Evolutionary conservation across 2,888 invertebrate species (phyloP).

Genomic region (Cetonia aurata): DNA sequence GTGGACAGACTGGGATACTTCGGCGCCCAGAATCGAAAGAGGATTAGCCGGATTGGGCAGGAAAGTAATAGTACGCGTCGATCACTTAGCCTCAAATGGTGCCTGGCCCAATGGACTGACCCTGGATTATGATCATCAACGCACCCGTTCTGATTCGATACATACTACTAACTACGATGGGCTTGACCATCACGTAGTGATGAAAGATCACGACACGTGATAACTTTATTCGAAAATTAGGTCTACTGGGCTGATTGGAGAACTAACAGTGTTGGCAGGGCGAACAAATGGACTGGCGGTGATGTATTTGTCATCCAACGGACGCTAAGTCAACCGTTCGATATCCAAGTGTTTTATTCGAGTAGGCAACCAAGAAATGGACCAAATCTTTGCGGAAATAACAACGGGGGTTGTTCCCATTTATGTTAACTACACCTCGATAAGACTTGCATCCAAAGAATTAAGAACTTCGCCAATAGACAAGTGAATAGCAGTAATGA

Average conservation of each 20-base stretch:
- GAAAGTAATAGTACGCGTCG: constrained; percentile 69
- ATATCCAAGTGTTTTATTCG: constrained; percentile 86
- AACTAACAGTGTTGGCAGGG: constrained; percentile 85
- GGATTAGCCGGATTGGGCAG: constrained; percentile 78
- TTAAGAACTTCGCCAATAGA: no score
- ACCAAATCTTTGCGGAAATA: constrained; percentile 75
- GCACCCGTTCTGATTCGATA: constrained; percentile 87
- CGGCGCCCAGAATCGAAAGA: constrained; percentile 84
- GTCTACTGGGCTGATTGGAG: constrained; percentile 97
- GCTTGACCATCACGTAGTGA: constrained; percentile 73
- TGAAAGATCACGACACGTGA: constrained; percentile 82
- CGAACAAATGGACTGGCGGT: constrained; percentile 88
- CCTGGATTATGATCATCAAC: constrained; percentile 78
- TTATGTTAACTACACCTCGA: constrained; percentile 81
- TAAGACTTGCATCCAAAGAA: no score
- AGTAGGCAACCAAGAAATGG: constrained; percentile 77
- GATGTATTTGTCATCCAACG: constrained; percentile 84
- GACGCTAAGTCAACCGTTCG: constrained; percentile 90
- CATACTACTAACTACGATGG: constrained; percentile 89
- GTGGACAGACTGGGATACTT: constrained; percentile 91
- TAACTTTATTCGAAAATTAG: constrained; percentile 86
- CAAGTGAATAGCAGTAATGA: no score
- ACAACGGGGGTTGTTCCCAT: constrained; percentile 86
- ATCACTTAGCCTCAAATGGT: constrained; percentile 64
- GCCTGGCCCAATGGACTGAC: constrained; percentile 91